Evolutionary conservation across 2,113 vertebrate genomes (phyloP), one percentile per base, ranked within the genome.

Genomic region (Oryzias curvinotus): DNA sequence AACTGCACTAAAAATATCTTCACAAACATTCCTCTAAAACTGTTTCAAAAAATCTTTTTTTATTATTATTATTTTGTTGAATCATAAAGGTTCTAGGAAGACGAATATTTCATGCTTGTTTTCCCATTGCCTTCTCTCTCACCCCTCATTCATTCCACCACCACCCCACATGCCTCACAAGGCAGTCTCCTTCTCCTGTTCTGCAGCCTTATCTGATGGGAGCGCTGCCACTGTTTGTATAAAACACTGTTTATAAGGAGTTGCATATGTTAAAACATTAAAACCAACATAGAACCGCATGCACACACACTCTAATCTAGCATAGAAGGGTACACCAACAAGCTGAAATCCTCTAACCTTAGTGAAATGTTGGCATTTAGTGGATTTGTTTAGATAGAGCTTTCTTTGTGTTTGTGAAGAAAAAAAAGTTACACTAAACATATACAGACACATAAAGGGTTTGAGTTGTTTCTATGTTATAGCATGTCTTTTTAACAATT

Each of bases 191-290:
- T 74, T 87, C 88, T 87, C 81, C 81, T 79, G 71, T 85, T 85
- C 78, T 75, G 80, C 28, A 62, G 71, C 36, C 76, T 89, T 92
- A 92, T 93, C 91, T 89, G 92, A 93, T 93, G 80, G 92, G 90
- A 88, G 65, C 75, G 6, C 54, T 57, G 92, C 91, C 92, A 90
- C 89, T 89, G 85, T 90, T 91, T 91, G 86, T 81, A 90, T 88
- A 91, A 90, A 90, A 85, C 78, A 77, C 84, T 86, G 87, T 91
- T 91, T 90, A 89, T 91, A 91, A 91, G 85, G 85, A 81, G 75
- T 91, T 90, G 89, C 91, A 91, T 89, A 91, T 91, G 89, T 91
- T 86, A 82, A 85, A 86, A 89, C 83, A 87, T 89, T 89, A 90
- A 91, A 85, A 84, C 60, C 74, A 82, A 80, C 87, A 81, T 67